Evolutionary conservation across 2,888 invertebrate species (phyloP), one percentile per base, ranked within the genome.

Genomic region (Lithosia quadra): DNA sequence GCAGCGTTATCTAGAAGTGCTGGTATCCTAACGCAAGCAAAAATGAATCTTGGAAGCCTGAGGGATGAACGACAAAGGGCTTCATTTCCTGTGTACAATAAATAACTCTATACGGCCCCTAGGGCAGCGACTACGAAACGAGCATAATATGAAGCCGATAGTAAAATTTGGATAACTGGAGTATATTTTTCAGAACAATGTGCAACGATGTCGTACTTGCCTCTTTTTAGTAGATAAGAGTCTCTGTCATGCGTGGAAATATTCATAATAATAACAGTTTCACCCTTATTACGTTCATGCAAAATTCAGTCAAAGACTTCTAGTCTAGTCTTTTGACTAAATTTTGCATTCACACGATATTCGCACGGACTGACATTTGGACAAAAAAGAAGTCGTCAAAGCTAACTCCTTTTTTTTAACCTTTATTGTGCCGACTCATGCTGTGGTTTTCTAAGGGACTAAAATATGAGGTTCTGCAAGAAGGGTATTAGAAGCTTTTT

Each of bases 31-130:
- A 63, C 71, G 76, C 85, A 88, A 83, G 85, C 84, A 84, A 90
- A 86, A 87, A 86, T 87, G 83, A 79, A 76, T 86, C 85, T 84
- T 83, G 77, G 80, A 83, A 83, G 74, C 74, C 72, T 74, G 79
- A 82, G 74, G 76, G 75, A 78, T 75, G 71, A 79, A 79, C 85
- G 81, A 86, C 84, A 83, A 86, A 86, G 81, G 85, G 84, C 83
- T 90, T 89, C 88, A 89, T 89, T 89, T 91, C 87, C 90, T 86
- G 84, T 88, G 87, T 78, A 86, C 84, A 84, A 84, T 87, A 84
- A 84, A 78, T 72, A 74, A 71, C 70, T 77, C 74, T 65, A 69
- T 53, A 33, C 18, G 71, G 82, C 79, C 65, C 43, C 70, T 67
- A 79, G 39, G 56, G 21, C 10, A 69, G 75, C 72, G 68, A 64